phyloP scores from a whole-genome alignment of 2,888 invertebrate genomes.

The Agrypnus murinus region DNA sequence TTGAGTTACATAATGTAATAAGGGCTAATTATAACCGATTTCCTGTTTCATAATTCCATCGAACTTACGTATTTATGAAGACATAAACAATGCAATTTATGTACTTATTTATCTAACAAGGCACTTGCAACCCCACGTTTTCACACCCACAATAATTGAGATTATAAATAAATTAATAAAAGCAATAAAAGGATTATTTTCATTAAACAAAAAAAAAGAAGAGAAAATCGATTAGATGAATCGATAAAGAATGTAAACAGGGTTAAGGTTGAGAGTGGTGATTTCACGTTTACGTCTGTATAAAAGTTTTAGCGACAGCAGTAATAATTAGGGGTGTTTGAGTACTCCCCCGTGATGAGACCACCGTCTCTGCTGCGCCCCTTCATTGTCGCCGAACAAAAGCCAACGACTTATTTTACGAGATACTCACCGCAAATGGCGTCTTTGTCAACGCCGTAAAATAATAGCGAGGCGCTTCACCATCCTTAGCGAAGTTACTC shows the following conservation, averaged over 20 bases:
- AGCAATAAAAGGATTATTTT: slow-evolving; percentile 52
- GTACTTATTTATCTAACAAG: not conserved
- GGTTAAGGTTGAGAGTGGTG: slow-evolving; percentile 47
- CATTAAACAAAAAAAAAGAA: slow-evolving; percentile 21
- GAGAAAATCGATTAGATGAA: slow-evolving; percentile 32
- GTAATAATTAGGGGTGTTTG: slow-evolving; percentile 65
- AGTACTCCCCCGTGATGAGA: slow-evolving; percentile 62
- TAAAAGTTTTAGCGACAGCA: slow-evolving; percentile 65
- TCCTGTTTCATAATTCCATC: slow-evolving; percentile 1
- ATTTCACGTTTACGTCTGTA: slow-evolving; percentile 59
- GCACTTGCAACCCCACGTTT: slow-evolving; percentile 25
- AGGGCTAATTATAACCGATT: no score
- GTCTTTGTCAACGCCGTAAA: slow-evolving; percentile 63
- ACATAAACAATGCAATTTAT: not conserved
- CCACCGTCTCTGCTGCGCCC: slow-evolving; percentile 53
- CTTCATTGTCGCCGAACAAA: slow-evolving; percentile 55
- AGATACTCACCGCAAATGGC: slow-evolving; percentile 60
- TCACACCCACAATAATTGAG: slow-evolving; percentile 51
- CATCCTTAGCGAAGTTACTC: slow-evolving; percentile 51
- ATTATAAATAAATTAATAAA: slow-evolving; percentile 50
- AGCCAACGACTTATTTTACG: slow-evolving; percentile 63
- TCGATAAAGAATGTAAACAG: slow-evolving; percentile 45
- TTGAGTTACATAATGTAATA: no score
- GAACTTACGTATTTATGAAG: slow-evolving; percentile 1
- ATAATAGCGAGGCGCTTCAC: slow-evolving; percentile 56